Conservation (phyloP, 2,113 vertebrate species). For the Myotis lucifugus region DNA sequence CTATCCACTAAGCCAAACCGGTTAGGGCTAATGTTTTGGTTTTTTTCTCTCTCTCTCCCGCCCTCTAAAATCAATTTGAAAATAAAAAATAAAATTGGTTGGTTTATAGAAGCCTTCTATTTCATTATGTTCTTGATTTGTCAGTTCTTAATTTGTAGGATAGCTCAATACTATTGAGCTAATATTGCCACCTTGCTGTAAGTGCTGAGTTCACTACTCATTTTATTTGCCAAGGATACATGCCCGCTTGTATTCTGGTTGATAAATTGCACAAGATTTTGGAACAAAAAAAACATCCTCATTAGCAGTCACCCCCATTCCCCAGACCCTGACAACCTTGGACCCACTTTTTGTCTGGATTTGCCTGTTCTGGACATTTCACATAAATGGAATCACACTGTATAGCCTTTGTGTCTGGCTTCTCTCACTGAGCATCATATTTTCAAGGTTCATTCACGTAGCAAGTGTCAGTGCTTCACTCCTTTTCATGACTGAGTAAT, state of each 20-base stretch:
- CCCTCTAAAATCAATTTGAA: too few species aligned
- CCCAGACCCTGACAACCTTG: not conserved
- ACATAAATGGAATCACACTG: fast-evolving
- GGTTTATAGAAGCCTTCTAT: not conserved
- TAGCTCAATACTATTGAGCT: not conserved
- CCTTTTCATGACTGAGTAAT: not conserved
- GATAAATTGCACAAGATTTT: not conserved
- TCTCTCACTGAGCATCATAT: not conserved
- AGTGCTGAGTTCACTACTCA: not conserved
- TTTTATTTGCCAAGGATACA: not conserved
- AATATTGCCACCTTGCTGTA: not conserved
- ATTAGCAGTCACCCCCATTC: not conserved
- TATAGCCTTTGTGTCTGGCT: not conserved
- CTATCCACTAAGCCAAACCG: too few species aligned
- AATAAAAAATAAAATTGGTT: not conserved
- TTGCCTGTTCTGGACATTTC: too few species aligned
- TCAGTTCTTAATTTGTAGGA: not conserved
- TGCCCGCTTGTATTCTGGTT: not conserved
- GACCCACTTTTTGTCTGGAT: too few species aligned
- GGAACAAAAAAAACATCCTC: not conserved
- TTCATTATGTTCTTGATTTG: not conserved
- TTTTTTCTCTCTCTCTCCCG: too few species aligned
- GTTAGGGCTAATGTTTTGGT: too few species aligned
- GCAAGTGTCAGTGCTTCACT: fast-evolving
- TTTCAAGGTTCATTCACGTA: fast-evolving